Evolutionary conservation across 2,888 invertebrate species (phyloP).

Genomic region (Sarcophaga subvicina): DNA sequence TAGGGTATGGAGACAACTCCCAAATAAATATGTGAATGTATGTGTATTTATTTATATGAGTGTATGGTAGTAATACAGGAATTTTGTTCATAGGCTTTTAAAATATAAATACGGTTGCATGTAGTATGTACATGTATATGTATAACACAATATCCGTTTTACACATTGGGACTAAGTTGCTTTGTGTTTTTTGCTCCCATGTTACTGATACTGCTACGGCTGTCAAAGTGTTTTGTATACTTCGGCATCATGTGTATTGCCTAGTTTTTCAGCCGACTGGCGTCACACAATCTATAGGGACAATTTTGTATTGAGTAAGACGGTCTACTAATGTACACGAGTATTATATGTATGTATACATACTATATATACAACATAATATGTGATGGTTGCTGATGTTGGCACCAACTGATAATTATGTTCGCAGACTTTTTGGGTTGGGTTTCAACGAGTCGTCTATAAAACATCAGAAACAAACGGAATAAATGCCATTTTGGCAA

Average conservation of each 20-base stretch:
- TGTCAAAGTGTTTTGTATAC: not conserved
- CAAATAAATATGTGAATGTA: constrained; percentile 41
- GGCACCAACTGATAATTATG: constrained; percentile 50
- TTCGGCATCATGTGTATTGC: constrained; percentile 5
- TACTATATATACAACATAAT: not conserved
- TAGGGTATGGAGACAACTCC: constrained; percentile 62
- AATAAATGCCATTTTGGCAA: constrained; percentile 59
- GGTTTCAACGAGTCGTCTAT: constrained; percentile 31
- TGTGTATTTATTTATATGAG: not conserved
- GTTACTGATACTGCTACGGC: not conserved
- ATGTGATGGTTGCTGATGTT: constrained; percentile 25
- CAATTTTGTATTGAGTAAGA: constrained; percentile 43
- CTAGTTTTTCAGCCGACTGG: constrained; percentile 45
- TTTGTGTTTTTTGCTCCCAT: not conserved
- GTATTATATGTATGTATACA: too few species aligned
- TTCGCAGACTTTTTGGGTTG: constrained; percentile 60
- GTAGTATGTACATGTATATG: too few species aligned
- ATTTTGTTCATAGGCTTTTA: too few species aligned
- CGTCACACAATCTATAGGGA: constrained; percentile 65
- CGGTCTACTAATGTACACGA: not conserved
- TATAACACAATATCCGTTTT: too few species aligned
- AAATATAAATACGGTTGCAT: too few species aligned
- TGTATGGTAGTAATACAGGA: too few species aligned
- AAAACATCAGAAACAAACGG: not conserved
- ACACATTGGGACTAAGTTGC: not conserved